Percentiles rank a stretch among this genome's conserved stretches.
Conservation (phyloP, 2,113 vertebrate species). For the Anoplopoma fimbria region DNA sequence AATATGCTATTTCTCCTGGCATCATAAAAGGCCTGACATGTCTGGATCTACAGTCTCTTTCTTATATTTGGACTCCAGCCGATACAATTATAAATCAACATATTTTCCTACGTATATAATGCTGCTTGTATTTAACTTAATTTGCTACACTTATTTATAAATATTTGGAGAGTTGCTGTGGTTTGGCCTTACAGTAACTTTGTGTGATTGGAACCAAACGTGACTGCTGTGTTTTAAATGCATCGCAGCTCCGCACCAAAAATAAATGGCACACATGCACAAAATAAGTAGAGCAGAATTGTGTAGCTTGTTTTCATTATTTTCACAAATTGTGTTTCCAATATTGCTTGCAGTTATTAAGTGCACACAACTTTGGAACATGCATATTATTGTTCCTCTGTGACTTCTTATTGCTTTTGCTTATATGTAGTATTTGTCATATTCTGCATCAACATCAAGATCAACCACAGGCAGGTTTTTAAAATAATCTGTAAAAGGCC, state of each 20-base stretch:
- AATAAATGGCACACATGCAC: slow-evolving; percentile 19
- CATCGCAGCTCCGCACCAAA: neutral
- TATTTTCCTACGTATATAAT: neutral
- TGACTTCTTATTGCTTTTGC: neutral
- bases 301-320: neutral
- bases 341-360: neutral
- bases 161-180: neutral
- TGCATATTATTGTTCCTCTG: neutral
- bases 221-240: slow-evolving; percentile 12
- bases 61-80: neutral
- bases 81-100: neutral
- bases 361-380: neutral
- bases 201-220: slow-evolving; percentile 4
- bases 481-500: neutral
- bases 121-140: neutral
- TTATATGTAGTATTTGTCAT: neutral
- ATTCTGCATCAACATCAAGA: neutral
- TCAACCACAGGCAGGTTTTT: neutral
- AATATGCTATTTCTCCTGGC: slow-evolving; percentile 16
- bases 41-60: neutral
- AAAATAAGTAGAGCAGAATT: neutral
- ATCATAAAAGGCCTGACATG: neutral
- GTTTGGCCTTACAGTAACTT: neutral
- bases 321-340: neutral
- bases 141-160: neutral